Evolutionary conservation across 2,113 vertebrate genomes (phyloP).

Genomic region (Rousettus leschenaultii): DNA sequence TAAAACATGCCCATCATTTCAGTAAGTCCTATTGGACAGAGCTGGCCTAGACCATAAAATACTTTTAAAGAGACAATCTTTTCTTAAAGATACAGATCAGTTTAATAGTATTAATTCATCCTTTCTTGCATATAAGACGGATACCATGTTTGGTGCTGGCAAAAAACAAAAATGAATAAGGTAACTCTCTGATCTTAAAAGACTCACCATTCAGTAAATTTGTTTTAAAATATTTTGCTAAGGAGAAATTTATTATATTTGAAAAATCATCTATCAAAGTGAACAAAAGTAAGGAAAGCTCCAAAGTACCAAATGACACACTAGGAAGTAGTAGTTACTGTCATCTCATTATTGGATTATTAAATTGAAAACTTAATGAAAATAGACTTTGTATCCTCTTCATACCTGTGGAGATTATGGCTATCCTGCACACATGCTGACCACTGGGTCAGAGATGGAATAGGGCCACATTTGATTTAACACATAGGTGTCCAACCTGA

Average conservation of each 20-base stretch:
- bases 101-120: not conserved
- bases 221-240: not conserved
- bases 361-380: not conserved
- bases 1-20: not conserved
- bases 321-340: not conserved
- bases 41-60: not conserved
- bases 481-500: not conserved
- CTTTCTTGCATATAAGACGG: not conserved
- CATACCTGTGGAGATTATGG: no score
- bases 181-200: not conserved
- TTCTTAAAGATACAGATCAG: not conserved
- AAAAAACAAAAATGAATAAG: not conserved
- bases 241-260: not conserved
- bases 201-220: not conserved
- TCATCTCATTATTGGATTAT: not conserved
- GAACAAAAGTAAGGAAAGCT: not conserved
- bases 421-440: not conserved
- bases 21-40: not conserved
- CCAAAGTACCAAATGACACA: not conserved
- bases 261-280: not conserved
- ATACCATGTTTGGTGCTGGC: not conserved
- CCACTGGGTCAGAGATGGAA: not conserved
- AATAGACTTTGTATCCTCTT: not conserved
- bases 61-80: not conserved
- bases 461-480: not conserved